Evolutionary conservation across 2,797 vertebrate species (phyloP).

Genomic region (Argya squamiceps): DNA sequence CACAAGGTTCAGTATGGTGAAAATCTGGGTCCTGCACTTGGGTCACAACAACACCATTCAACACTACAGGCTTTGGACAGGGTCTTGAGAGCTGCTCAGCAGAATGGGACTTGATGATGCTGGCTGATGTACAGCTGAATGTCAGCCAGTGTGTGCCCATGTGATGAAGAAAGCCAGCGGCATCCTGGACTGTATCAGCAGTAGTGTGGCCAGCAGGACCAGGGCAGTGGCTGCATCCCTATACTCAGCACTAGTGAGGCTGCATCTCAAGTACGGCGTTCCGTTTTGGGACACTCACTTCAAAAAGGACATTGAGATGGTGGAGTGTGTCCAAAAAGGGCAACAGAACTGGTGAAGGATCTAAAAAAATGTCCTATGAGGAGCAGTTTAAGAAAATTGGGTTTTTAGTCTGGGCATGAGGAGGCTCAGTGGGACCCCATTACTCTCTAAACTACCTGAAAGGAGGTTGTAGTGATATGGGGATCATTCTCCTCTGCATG

Average conservation of each 20-base stretch:
- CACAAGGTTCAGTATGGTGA: no score
- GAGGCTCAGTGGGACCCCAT: neutral
- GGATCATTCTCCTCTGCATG: neutral
- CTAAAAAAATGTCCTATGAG: neutral
- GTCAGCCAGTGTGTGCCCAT: neutral
- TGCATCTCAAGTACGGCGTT: no score
- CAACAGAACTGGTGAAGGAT: neutral
- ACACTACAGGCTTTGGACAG: neutral
- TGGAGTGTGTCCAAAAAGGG: neutral
- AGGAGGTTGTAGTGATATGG: neutral
- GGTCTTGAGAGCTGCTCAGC: neutral
- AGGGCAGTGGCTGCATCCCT: neutral
- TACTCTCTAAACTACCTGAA: neutral
- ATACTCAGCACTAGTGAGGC: rapidly evolving
- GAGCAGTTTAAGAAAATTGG: neutral
- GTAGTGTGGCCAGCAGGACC: neutral
- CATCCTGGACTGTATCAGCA: neutral
- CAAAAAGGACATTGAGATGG: neutral
- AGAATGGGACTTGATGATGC: neutral
- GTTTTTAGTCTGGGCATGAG: neutral
- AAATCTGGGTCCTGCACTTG: neutral
- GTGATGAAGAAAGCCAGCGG: neutral
- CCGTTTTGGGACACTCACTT: neutral
- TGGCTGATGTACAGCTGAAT: neutral
- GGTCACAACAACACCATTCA: neutral